phyloP scores from a whole-genome alignment of 2,797 vertebrate genomes.

The Selene dorsalis region DNA sequence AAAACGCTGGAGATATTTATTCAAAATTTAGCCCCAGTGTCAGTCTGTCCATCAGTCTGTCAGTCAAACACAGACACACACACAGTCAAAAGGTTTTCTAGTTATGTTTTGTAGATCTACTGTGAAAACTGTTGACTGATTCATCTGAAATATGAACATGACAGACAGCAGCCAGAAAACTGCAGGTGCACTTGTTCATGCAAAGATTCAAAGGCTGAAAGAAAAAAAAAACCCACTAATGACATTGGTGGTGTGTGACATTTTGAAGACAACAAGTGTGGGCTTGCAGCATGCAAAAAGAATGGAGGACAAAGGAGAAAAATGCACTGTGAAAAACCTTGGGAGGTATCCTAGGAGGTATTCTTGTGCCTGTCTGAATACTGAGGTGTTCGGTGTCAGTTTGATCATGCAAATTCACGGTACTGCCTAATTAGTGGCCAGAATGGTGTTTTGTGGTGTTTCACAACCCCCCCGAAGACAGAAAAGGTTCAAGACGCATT shows the following conservation, averaged over 20 bases:
- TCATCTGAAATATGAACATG: conserved; percentile 18
- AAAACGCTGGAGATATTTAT: conserved; percentile 16
- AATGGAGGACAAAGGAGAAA: conserved; percentile 5
- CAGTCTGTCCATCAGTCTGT: not conserved
- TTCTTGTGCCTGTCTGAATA: conserved; percentile 16
- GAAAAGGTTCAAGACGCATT: conserved; percentile 5
- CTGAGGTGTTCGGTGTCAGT: conserved; percentile 20
- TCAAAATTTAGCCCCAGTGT: conserved; percentile 29
- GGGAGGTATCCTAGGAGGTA: not conserved
- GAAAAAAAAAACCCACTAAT: not conserved
- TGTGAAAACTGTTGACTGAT: conserved; percentile 4
- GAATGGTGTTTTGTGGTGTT: conserved; percentile 9
- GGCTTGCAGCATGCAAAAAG: not conserved
- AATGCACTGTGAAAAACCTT: not conserved
- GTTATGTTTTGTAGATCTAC: not conserved
- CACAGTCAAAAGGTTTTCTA: not conserved
- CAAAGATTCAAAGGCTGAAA: not conserved
- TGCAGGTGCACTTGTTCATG: not conserved
- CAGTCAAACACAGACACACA: conserved; percentile 22
- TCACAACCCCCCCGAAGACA: not conserved
- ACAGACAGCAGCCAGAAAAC: not conserved
- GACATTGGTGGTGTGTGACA: not conserved
- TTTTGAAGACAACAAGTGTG: not conserved
- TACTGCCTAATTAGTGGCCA: conserved; percentile 27
- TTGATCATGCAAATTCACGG: conserved; percentile 6